Evolutionary conservation across 2,888 invertebrate species (phyloP), one percentile per base, ranked within the genome.

Genomic region (Atethmia centrago): DNA sequence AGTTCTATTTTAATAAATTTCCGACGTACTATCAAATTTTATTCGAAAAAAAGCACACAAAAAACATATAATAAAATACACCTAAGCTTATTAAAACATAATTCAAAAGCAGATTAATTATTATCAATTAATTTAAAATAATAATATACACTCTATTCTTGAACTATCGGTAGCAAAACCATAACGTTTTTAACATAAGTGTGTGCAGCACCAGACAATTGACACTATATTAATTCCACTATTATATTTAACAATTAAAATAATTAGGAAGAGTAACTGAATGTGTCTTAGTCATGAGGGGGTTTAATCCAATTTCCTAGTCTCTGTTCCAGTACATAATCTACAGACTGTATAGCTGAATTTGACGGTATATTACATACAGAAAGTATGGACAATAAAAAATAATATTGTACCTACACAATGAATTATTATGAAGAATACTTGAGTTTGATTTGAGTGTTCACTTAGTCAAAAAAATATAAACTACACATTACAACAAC

Each of bases 401-500:
- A 77, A 69, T 79, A 84, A 67, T 69, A 67, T 80, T 80, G 73
- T 84, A 80, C n/a, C n/a, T n/a, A n/a, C 68, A 86, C 67, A 77
- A 76, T 70, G 67, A 75, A 80, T 74, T 80, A 82, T 82, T 80
- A 85, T 82, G 79, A 84, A 88, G 83, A 89, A 88, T 87, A 89
- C 85, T 88, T 84, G 80, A 86, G 80, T 85, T 88, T 87, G 83
- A 85, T 87, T 88, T 87, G 85, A 88, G 86, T 89, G 83, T 71
- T 84, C 67, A 64, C 85, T 89, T 88, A 62, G 3, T 58, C 85
- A 80, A 85, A 83, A 79, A 63, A 79, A 77, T 84, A 84, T 82
- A 85, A 87, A 88, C 84, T 87, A 89, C 77, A 88, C 80, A 86
- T 85, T 85, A 87, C 83, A 89, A 89, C 88, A 90, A 89, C 86